phyloP scores from a whole-genome alignment of 2,888 invertebrate genomes.

The Yponomeuta plumbellus region DNA sequence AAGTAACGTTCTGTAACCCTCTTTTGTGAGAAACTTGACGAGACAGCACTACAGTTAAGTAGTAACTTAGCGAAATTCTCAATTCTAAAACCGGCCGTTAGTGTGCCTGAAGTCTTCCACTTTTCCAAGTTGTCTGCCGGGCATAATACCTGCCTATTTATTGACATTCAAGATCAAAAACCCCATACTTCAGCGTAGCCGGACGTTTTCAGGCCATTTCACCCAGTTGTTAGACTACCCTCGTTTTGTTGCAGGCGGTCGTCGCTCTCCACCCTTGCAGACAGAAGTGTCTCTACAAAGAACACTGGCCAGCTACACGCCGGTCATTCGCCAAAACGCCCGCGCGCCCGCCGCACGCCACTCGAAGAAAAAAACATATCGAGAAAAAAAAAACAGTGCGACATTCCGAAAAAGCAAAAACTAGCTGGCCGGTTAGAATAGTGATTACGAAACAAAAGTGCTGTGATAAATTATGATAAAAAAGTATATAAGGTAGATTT shows the following conservation, averaged over 20 bases:
- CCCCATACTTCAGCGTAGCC: not conserved
- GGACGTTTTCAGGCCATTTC: conserved; percentile 2
- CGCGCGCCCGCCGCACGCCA: conserved; percentile 4
- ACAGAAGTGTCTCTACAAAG: not conserved
- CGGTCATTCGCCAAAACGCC: not conserved
- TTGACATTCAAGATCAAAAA: not conserved
- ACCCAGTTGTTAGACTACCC: conserved; percentile 5
- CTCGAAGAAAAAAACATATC: not conserved
- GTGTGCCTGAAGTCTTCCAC: no score
- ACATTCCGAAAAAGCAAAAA: not conserved
- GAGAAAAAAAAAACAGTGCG: not conserved
- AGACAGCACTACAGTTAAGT: no score
- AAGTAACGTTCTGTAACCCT: no score
- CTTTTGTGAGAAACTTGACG: no score
- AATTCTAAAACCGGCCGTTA: no score
- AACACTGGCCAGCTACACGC: not conserved
- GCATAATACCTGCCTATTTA: not conserved
- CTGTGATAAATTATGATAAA: conserved; percentile 2
- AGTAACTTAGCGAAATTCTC: no score
- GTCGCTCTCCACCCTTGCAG: conserved; percentile 8
- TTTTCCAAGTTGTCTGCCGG: no score
- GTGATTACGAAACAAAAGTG: not conserved
- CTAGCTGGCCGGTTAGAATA: not conserved
- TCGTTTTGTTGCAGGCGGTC: conserved; percentile 11
- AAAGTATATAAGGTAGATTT: not conserved